Evolutionary conservation across 2,888 invertebrate species (phyloP), one percentile per base, ranked within the genome.

Genomic region (Cantharis rustica): DNA sequence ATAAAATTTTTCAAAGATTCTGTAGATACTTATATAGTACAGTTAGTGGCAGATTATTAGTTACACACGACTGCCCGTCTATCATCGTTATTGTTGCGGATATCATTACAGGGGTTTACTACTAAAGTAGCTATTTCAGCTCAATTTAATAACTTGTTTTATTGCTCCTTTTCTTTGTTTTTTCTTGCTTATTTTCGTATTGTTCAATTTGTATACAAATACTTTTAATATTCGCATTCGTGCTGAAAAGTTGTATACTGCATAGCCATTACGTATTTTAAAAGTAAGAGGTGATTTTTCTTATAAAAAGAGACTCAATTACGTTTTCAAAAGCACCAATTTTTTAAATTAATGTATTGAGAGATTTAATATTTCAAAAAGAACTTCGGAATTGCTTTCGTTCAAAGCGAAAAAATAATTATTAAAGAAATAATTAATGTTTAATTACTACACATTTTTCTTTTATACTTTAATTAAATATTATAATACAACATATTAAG

Each of bases 41-140:
- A 75, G 76, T 72, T 71, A 64, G 73, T 68, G 61, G 70, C 68
- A 73, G 74, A 76, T 77, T 80, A 79, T 80, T 76, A 74, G 73
- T 61, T 71, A 72, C 73, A 68, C 72, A 77, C 75, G 77, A 75
- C 23, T 61, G 72, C 71, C 75, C 78, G 75, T 80, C 78, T 75
- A 77, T 80, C 79, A 80, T 80, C 70, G 79, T 80, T 78, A 80
- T 76, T 78, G 79, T 78, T 75, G 71, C 72, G 78, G 76, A 76
- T 78, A 76, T 78, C 79, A 75, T 80, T 80, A 80, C 75, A 15
- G 64, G 73, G 78, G 73, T 74, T 80, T 78, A 27, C 47, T n/a
- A 77, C 79, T 76, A 76, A 75, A 80, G 78, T 71, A 71, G 75
- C 68, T 66, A 75, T 75, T 75, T 75, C 71, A 71, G 75, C 71